These are phyloP conservation scores for Neolamprologus toae DNA, from an alignment of 2,113 vertebrate species.

Conservation along the genomic window DNA sequence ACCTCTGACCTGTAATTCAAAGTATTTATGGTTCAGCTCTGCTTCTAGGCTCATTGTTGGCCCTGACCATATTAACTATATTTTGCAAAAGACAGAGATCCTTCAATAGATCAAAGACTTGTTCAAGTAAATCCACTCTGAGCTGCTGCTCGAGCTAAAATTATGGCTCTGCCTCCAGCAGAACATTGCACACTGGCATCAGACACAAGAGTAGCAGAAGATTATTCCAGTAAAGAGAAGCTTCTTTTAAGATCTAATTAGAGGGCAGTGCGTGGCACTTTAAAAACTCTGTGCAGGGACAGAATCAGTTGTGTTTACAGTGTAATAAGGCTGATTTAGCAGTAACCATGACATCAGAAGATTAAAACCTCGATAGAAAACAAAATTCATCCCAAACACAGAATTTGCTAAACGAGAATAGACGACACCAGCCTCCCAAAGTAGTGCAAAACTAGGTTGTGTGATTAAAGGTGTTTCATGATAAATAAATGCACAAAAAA, in stretches of 20 bases:
- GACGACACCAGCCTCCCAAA: neutral
- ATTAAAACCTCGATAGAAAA: neutral
- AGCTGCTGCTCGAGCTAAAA: neutral
- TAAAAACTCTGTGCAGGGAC: neutral
- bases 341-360: neutral
- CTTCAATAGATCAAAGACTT: neutral
- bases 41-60: neutral
- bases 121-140: neutral
- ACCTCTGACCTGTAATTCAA: neutral
- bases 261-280: neutral
- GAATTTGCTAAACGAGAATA: neutral
- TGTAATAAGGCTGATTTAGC: neutral
- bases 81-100: neutral
- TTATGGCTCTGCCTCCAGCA: neutral
- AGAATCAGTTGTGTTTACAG: neutral
- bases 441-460: neutral
- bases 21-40: neutral
- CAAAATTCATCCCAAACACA: neutral
- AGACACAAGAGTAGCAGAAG: neutral
- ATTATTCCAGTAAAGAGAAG: neutral
- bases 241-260: neutral
- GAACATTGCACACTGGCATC: neutral
- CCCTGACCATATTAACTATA: neutral
- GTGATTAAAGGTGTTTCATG: neutral
- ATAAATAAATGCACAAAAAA: neutral